These are phyloP conservation scores for Ophiothrix spiculata DNA, from an alignment of 35 echinoderm and acorn worm species.

Conservation along the genomic window DNA sequence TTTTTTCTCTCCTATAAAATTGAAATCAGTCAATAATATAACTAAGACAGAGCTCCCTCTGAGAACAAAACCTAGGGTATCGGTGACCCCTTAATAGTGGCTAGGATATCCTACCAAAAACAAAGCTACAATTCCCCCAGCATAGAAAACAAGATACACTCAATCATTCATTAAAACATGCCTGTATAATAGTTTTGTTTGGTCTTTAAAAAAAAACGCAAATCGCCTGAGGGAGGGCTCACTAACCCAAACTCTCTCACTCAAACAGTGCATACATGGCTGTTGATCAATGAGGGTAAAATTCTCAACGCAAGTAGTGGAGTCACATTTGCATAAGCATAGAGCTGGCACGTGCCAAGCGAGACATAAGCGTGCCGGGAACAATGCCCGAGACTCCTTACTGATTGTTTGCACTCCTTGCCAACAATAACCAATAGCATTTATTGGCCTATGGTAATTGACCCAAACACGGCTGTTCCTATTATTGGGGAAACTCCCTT, in stretches of 20 bases:
- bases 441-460: slow-evolving; percentile 40
- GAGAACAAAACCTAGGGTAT: neutral
- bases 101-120: neutral
- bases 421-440: slow-evolving; percentile 35
- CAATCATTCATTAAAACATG: neutral
- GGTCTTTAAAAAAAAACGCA: neutral
- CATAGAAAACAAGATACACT: neutral
- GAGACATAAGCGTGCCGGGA: slow-evolving; percentile 24
- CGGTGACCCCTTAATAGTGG: neutral
- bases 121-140: slow-evolving; percentile 9
- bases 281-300: neutral
- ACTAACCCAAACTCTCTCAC: slow-evolving; percentile 13
- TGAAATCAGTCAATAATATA: neutral
- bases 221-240: slow-evolving; percentile 15
- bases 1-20: neutral
- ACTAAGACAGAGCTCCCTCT: neutral
- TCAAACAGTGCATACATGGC: neutral
- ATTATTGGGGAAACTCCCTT: neutral
- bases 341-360: slow-evolving; percentile 20
- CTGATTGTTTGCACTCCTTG: slow-evolving; percentile 32
- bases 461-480: slow-evolving; percentile 38
- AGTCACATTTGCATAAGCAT: slow-evolving; percentile 47
- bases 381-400: slow-evolving; percentile 25
- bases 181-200: neutral
- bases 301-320: neutral